Percentiles rank a stretch among this genome's conserved stretches.
Evolutionary conservation across 1,140 invertebrate species (phyloP).

Genomic region (Habropoda laboriosa): DNA sequence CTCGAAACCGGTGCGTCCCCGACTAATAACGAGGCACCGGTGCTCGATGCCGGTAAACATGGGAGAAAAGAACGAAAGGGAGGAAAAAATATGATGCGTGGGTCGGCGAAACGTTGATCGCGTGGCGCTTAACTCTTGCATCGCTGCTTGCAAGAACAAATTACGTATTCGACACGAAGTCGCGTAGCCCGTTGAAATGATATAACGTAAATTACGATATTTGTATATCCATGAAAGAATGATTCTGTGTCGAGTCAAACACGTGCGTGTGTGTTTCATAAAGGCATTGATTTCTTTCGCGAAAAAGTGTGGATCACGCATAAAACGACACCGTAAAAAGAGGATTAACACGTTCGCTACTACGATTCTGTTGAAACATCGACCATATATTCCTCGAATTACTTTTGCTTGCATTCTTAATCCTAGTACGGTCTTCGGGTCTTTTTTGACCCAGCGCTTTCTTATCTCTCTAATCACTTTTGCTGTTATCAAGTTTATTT

Average conservation of each 20-base stretch:
- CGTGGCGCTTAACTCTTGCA: not conserved
- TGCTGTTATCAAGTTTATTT: too few species aligned
- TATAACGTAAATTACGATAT: too few species aligned
- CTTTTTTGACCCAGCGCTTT: too few species aligned
- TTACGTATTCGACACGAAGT: not conserved
- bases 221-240: not conserved
- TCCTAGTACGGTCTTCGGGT: too few species aligned
- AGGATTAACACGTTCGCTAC: too few species aligned
- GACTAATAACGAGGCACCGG: not conserved
- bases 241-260: not conserved
- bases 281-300: not conserved
- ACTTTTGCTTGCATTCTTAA: too few species aligned
- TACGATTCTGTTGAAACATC: too few species aligned
- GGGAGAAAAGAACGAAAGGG: not conserved
- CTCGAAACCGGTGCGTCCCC: not conserved
- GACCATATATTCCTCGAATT: too few species aligned
- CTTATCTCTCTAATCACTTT: too few species aligned
- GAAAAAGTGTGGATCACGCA: not conserved
- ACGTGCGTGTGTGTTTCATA: not conserved
- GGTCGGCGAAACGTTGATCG: not conserved
- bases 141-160: not conserved
- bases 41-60: conserved; percentile 7
- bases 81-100: not conserved
- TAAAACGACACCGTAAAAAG: not conserved
- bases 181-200: too few species aligned